Percentiles rank a stretch among this genome's conserved stretches.
These are phyloP conservation scores for Haplotaxodon microlepis DNA, from an alignment of 2,113 vertebrate species.

Conservation along the genomic window DNA sequence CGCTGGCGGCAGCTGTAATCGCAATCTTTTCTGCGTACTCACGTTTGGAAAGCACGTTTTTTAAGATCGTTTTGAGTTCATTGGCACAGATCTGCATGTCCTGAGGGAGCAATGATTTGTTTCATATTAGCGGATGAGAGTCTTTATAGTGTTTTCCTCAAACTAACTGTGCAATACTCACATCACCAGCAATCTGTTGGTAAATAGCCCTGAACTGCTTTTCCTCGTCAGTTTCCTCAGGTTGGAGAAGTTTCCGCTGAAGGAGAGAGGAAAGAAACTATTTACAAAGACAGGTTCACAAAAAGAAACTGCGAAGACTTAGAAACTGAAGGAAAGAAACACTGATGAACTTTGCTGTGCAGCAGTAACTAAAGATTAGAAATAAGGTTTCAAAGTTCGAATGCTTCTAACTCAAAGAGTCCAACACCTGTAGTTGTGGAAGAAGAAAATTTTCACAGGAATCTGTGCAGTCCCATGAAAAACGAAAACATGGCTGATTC, in stretches of 20 bases:
- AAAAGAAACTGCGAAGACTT: not conserved
- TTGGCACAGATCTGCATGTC: conserved; percentile 95
- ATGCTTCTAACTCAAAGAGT: not conserved
- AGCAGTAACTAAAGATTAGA: not conserved
- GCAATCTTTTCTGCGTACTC: conserved; percentile 39
- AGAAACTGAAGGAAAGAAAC: not conserved
- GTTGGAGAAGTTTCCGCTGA: conserved; percentile 42
- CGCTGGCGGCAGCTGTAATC: accelerated
- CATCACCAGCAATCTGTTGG: conserved; percentile 87
- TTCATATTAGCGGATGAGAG: not conserved
- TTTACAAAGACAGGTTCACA: not conserved
- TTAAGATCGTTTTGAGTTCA: conserved; percentile 88
- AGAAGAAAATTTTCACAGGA: not conserved
- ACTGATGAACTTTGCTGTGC: not conserved
- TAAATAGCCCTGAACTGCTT: conserved; percentile 86
- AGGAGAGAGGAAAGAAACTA: not conserved
- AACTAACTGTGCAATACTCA: conserved; percentile 62
- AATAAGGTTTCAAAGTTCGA: not conserved
- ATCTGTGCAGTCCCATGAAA: not conserved
- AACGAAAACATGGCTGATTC: not conserved
- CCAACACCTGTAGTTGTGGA: not conserved
- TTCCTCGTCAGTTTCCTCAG: conserved; percentile 78
- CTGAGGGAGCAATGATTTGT: conserved; percentile 55
- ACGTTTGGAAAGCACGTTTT: conserved; percentile 85
- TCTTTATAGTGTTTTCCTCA: not conserved